Evolutionary conservation across 2,888 invertebrate species (phyloP).

Genomic region (Eremobia ochroleuca): DNA sequence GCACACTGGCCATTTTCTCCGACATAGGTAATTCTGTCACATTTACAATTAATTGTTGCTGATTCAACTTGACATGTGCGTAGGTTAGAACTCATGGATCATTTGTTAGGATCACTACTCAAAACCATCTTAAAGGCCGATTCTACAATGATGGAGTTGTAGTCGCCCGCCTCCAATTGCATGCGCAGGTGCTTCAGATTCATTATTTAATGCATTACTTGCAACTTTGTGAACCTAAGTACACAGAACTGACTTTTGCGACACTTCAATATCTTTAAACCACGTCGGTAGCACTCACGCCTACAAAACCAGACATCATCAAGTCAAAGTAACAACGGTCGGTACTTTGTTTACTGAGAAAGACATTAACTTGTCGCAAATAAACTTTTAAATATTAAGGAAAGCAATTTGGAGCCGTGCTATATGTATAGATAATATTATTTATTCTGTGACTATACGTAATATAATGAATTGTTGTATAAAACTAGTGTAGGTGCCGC

Average conservation of each 20-base stretch:
- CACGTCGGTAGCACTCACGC: conserved; percentile 24
- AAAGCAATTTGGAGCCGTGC: conserved; percentile 52
- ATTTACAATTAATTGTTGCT: conserved; percentile 33
- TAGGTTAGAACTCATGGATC: conserved; percentile 31
- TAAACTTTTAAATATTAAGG: conserved; percentile 26
- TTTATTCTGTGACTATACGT: conserved; percentile 63
- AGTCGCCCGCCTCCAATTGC: background rate
- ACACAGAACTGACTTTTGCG: conserved; percentile 51
- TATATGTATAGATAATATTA: conserved; percentile 13
- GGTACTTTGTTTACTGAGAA: conserved; percentile 16
- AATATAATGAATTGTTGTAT: conserved; percentile 63
- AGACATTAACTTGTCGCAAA: conserved; percentile 17
- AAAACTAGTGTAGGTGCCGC: conserved; percentile 66
- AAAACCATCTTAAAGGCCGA: conserved; percentile 29
- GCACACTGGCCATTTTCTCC: conserved; percentile 51
- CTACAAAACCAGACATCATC: conserved; percentile 20
- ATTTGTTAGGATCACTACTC: conserved; percentile 19
- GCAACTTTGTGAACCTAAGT: conserved; percentile 22
- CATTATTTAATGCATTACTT: conserved; percentile 34
- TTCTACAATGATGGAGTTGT: conserved; percentile 7
- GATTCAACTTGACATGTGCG: conserved; percentile 32
- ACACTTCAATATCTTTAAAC: conserved; percentile 36
- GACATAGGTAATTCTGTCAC: conserved; percentile 26
- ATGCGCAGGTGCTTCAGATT: conserved; percentile 23
- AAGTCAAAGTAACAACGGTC: conserved; percentile 17